Percentiles rank a stretch among this genome's conserved stretches.
Evolutionary conservation across 2,888 invertebrate species (phyloP).

Genomic region (Oxystoma pomonae): DNA sequence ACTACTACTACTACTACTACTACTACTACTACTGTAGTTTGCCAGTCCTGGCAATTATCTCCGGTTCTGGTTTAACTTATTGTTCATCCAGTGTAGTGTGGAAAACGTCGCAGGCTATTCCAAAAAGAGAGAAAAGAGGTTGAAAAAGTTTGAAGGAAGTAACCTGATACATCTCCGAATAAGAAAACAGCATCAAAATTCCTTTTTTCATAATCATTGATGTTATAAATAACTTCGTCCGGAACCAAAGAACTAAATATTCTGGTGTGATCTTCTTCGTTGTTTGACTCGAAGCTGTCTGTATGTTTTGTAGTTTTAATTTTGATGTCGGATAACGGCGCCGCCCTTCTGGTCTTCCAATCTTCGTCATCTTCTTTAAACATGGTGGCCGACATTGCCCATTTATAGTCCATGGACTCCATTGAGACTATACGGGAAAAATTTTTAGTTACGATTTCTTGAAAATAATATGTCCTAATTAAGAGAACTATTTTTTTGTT

Average conservation of each 20-base stretch:
- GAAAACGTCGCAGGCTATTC: too few relatives aligned
- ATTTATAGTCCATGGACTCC: conserved; percentile 12
- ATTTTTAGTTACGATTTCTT: too few relatives aligned
- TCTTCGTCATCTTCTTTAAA: conserved; percentile 20
- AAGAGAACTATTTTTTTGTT: too few relatives aligned
- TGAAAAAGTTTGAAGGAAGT: neutral
- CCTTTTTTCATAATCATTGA: conserved; percentile 52
- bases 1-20: too few relatives aligned
- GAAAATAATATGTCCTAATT: too few relatives aligned
- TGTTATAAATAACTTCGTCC: conserved; percentile 59
- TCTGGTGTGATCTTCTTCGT: conserved; percentile 42
- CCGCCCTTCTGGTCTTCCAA: conserved; percentile 25
- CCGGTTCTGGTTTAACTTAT: too few relatives aligned
- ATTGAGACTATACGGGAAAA: neutral
- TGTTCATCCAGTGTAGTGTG: too few relatives aligned
- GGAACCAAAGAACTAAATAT: conserved; percentile 62
- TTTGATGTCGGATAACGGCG: conserved; percentile 11
- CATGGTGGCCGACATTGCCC: conserved; percentile 18
- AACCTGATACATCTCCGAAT: conserved; percentile 62
- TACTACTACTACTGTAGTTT: too few relatives aligned
- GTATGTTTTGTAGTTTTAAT: neutral
- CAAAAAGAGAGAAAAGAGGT: too few relatives aligned
- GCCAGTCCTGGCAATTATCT: too few relatives aligned
- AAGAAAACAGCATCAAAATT: conserved; percentile 57
- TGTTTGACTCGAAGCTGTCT: neutral